Evolutionary conservation across 2,113 vertebrate species (phyloP).

Genomic region (Malurus melanocephalus): DNA sequence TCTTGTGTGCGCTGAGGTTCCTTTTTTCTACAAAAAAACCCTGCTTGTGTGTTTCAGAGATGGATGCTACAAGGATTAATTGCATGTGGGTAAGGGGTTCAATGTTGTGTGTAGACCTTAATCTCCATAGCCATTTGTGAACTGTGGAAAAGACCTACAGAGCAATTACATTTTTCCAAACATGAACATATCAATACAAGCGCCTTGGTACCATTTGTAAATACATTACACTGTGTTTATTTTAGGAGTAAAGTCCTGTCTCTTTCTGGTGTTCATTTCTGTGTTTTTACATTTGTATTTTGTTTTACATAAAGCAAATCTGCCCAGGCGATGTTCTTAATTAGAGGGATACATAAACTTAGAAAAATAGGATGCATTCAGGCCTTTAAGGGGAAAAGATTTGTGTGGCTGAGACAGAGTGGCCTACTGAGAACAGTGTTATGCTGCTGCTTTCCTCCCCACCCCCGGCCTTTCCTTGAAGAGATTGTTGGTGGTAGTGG

Average conservation of each 20-base stretch:
- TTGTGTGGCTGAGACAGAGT: not conserved
- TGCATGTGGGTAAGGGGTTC: not conserved
- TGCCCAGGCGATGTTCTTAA: not conserved
- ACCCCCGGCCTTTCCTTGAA: not conserved
- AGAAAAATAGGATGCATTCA: not conserved
- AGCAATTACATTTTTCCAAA: not conserved
- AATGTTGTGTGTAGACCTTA: not conserved
- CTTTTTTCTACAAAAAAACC: not conserved
- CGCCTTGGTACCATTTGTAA: not conserved
- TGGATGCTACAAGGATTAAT: not conserved
- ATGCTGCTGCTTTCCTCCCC: not conserved
- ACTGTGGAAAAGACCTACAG: not conserved
- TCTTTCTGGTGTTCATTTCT: not conserved
- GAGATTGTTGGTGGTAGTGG: not conserved
- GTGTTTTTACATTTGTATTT: not conserved
- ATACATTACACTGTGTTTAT: not conserved
- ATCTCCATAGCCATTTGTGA: not conserved
- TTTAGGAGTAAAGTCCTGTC: not conserved
- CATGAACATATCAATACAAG: not conserved
- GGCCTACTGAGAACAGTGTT: not conserved
- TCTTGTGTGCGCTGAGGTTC: not conserved
- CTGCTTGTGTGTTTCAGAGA: not conserved
- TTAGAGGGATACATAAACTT: not conserved
- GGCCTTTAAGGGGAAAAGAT: not conserved
- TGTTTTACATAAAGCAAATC: not conserved